Conservation (phyloP, 2,113 vertebrate species). For the Tenebrosternarchus preto region DNA sequence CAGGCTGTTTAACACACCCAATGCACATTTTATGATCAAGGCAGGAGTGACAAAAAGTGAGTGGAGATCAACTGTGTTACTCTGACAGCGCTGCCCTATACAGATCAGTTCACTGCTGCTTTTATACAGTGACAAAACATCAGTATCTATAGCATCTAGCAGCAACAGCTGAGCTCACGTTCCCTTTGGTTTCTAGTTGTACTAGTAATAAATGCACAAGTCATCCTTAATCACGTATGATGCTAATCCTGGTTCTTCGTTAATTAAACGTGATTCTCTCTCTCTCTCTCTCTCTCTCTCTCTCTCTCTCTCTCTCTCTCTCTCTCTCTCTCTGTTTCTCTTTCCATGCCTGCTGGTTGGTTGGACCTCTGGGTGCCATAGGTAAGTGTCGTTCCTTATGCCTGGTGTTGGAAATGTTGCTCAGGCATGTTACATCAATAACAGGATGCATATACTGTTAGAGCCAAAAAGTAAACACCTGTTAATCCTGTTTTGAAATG, state of each 20-base stretch:
- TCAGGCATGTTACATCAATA: not conserved
- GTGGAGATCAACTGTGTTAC: not conserved
- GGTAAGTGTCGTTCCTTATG: conserved; percentile 18
- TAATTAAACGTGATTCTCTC: conserved; percentile 26
- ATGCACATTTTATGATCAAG: not conserved
- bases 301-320: conserved; percentile 12
- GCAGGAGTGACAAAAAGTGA: not conserved
- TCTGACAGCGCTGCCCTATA: not conserved
- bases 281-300: conserved; percentile 14
- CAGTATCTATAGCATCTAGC: not conserved
- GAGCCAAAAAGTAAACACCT: not conserved
- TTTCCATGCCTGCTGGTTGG: not conserved
- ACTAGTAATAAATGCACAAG: conserved; percentile 29
- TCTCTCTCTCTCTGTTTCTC: conserved; percentile 20
- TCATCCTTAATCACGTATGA: conserved; percentile 25
- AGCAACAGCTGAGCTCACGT: not conserved
- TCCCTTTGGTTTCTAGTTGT: not conserved
- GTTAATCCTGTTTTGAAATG: conserved; percentile 3
- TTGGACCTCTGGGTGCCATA: not conserved
- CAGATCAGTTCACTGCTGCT: not conserved
- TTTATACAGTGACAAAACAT: not conserved
- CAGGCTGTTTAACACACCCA: too few relatives aligned
- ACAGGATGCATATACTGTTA: not conserved
- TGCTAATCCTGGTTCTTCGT: conserved; percentile 17
- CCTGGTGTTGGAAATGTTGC: not conserved